These are phyloP conservation scores for Zaprionus vittiger DNA, from an alignment of 1,140 invertebrate genomes.

Conservation along the genomic window DNA sequence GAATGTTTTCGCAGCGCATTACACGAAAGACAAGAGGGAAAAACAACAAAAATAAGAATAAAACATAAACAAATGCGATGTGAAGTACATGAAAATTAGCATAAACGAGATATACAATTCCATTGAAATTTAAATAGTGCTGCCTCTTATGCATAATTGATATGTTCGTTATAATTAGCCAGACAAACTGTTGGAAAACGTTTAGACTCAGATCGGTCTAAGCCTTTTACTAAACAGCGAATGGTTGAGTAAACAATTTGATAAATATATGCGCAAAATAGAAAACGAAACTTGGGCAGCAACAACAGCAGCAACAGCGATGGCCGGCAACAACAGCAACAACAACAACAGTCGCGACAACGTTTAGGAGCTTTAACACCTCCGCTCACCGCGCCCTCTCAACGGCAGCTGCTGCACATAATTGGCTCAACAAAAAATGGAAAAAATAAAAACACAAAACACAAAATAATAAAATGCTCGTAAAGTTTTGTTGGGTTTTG, in stretches of 20 bases:
- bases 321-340: constrained; percentile 39
- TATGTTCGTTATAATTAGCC: constrained; percentile 64
- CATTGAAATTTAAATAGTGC: background rate
- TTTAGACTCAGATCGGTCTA: constrained; percentile 52
- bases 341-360: constrained; percentile 34
- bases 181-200: constrained; percentile 38
- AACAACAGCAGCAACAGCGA: constrained; percentile 26
- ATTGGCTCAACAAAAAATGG: constrained; percentile 55
- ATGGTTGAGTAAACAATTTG: constrained; percentile 55
- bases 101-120: constrained; percentile 34
- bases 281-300: constrained; percentile 20
- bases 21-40: background rate
- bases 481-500: constrained; percentile 59
- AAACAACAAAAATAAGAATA: background rate
- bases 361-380: constrained; percentile 63
- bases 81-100: constrained; percentile 31
- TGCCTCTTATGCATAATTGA: constrained; percentile 38
- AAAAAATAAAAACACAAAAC: constrained; percentile 57
- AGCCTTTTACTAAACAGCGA: constrained; percentile 53
- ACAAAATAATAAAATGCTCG: constrained; percentile 65
- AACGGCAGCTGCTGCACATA: constrained; percentile 80
- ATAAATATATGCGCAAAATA: constrained; percentile 61
- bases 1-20: background rate
- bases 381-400: constrained; percentile 16
- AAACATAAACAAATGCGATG: constrained; percentile 23